Base-by-base conservation (phyloP, 2,113 vertebrate species). In the Stictonetta naevosa region DNA sequence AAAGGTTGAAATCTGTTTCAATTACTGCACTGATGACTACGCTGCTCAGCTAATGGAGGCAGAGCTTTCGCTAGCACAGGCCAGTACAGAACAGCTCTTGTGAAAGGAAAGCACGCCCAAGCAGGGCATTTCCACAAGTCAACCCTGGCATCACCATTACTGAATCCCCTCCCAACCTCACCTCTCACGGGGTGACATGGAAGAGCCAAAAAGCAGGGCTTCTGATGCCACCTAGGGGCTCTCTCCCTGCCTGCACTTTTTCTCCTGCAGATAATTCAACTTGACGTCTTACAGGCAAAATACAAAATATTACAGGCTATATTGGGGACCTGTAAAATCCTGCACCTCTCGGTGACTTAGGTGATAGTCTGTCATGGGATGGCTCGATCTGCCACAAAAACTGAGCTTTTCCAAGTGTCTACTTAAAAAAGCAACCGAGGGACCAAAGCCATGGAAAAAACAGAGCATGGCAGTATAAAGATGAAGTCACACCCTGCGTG, bases 181-280 rank as follows among this genome's bases (percentile, higher is more conserved):
- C 67, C 38, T 19, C 52, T 11, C 67, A 10, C 28, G 29, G 68
- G 6, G 31, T 4, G 69, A 50, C 23, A 4, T 0, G 22, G 34
- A 46, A n/a, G 5, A 75, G 73, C 69, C 93, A 66, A 85, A 81
- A 73, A 69, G 31, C 44, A 40, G 77, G 71, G 90, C 62, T 93
- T 91, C 86, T 86, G 91, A 96, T 95, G 93, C 95, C 96, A 96
- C 66, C 96, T 94, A 94, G 93, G 93, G 95, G 95, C 71, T 78
- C 66, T 25, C 29, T 86, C 81, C 80, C 91, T 76, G 90, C 60
- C 93, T 94, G 90, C 95, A 79, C 72, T 11, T 52, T n/a, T 28
- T 68, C 20, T 83, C 93, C 34, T 3, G n/a, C 68, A 73, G 64
- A 64, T 7, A 72, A 19, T 2, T 53, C 63, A 8, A 4, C 1